Evolutionary conservation across 2,113 vertebrate genomes (phyloP).

Genomic region (Reinhardtius hippoglossoides): DNA sequence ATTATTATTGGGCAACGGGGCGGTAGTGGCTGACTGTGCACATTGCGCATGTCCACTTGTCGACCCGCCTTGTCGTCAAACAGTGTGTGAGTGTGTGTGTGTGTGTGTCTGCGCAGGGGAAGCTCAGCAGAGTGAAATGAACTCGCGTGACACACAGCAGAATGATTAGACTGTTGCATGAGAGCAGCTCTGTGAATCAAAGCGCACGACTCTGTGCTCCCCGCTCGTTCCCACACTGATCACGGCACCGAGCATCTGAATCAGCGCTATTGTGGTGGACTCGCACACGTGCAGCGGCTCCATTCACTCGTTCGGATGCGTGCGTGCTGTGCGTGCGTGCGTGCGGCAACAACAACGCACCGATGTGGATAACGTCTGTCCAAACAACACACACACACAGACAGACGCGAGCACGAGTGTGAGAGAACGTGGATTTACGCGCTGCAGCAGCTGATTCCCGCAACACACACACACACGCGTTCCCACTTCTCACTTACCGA

Average conservation of each 20-base stretch:
- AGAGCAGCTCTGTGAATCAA: too few species aligned
- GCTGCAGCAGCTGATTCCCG: constrained; percentile 20
- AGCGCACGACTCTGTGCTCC: too few species aligned
- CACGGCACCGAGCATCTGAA: too few species aligned
- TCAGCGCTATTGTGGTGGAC: neutral
- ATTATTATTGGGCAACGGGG: constrained; percentile 29
- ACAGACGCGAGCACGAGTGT: too few species aligned
- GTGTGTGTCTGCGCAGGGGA: neutral
- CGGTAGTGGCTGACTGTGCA: neutral
- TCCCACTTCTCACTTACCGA: constrained; percentile 40
- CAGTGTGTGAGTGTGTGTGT: neutral
- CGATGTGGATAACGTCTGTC: too few species aligned
- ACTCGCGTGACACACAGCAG: constrained; percentile 54
- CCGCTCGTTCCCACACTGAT: neutral
- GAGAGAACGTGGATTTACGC: neutral
- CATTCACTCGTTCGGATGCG: constrained; percentile 41
- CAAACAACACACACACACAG: too few species aligned
- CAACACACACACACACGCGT: neutral
- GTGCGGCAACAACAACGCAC: neutral
- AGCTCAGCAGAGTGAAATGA: constrained; percentile 52
- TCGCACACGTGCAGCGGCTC: constrained; percentile 62
- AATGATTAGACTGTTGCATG: neutral
- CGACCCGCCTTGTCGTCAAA: constrained; percentile 40
- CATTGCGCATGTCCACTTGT: constrained; percentile 62
- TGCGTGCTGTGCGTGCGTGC: constrained; percentile 5